phyloP scores from a whole-genome alignment of 2,888 invertebrate species.

The Diplazon laetatorius region DNA sequence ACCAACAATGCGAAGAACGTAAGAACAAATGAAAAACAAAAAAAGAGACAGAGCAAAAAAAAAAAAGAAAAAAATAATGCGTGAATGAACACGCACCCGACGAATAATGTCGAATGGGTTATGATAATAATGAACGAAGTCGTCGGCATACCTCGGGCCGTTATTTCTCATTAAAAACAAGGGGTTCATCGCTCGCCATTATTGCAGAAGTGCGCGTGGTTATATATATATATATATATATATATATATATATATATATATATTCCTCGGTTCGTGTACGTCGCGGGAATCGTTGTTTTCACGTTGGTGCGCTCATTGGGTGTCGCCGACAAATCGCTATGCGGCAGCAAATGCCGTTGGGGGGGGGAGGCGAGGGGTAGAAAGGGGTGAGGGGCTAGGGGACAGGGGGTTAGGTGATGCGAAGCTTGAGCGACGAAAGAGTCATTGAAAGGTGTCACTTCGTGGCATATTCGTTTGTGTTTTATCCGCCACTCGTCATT shows the following conservation, averaged over 20 bases:
- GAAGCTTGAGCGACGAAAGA: conserved; percentile 58
- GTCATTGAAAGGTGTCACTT: conserved; percentile 83
- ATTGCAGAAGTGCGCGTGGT: conserved; percentile 76
- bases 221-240: no score
- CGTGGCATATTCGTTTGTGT: conserved; percentile 82
- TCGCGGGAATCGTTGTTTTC: conserved; percentile 26
- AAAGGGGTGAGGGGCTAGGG: no score
- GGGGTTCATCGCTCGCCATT: conserved; percentile 80
- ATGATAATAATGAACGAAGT: conserved; percentile 60
- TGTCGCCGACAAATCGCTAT: conserved; percentile 53
- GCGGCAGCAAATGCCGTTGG: conserved; percentile 1
- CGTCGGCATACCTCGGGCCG: conserved; percentile 56
- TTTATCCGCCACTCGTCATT: conserved; percentile 73
- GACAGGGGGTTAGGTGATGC: no score
- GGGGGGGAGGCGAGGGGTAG: no score
- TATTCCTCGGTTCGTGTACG: no score
- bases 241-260: no score
- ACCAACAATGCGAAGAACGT: no score
- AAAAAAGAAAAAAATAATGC: conserved; percentile 15
- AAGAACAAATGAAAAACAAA: conserved; percentile 2
- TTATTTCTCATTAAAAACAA: conserved; percentile 82
- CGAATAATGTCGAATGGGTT: conserved; percentile 54
- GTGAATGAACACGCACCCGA: conserved; percentile 39
- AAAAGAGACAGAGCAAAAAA: conserved; percentile 4
- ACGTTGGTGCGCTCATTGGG: conserved; percentile 53